Base-by-base conservation (phyloP, 2,797 vertebrate species). In the Karalla daura region DNA sequence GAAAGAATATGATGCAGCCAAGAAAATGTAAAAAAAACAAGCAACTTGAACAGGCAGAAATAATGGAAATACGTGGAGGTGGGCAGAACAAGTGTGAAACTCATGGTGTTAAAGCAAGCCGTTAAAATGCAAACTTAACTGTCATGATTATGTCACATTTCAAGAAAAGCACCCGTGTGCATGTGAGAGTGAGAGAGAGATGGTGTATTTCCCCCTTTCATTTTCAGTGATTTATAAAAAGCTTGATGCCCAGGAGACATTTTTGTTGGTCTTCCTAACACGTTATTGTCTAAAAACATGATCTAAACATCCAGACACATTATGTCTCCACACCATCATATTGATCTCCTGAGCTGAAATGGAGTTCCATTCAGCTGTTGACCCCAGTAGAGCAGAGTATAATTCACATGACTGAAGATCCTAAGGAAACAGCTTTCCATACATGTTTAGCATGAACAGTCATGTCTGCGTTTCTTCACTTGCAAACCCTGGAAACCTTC, bases 141-240 rank as follows among this genome's bases (percentile, higher is more conserved):
- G 78, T 85, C 81, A 84, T 63, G 65, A 84, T 79, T 78, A 69
- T 85, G 79, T 80, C 81, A 82, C 63, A 82, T 86, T 81, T 78
- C 64, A 82, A 78, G 68, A 45, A 37, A 75, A 86, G 70, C n/a
- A n/a, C n/a, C n/a, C n/a, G n/a, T n/a, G n/a, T n/a, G n/a, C 10
- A 30, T 30, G 7, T 30, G 28, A 1, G 10, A 30, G 7, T 30
- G 28, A 30, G n/a, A n/a, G n/a, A n/a, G n/a, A n/a, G n/a, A n/a
- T n/a, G n/a, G n/a, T n/a, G n/a, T n/a, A n/a, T n/a, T n/a, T n/a
- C n/a, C n/a, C n/a, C n/a, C n/a, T n/a, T n/a, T 7, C 10, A 59
- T 43, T 17, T 10, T 7, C 24, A 23, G 12, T 2, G 0, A 39
- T 7, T 17, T 33, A 41, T 23, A 44, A 65, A 25, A 39, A 13